Evolutionary conservation across 2,113 vertebrate species (phyloP).

Genomic region (Anarrhichthys ocellatus): DNA sequence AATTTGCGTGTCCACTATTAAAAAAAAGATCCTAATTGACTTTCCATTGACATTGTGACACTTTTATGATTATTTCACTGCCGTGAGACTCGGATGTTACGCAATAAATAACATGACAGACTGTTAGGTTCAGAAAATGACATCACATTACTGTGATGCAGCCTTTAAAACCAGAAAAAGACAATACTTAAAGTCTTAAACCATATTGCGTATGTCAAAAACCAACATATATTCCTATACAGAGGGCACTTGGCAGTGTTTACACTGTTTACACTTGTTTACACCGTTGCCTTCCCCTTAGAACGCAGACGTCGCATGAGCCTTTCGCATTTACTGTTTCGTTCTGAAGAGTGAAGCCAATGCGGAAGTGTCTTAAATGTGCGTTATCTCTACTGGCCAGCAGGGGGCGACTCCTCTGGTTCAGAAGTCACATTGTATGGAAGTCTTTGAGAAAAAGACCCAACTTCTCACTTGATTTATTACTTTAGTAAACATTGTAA

Average conservation of each 20-base stretch:
- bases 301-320: background rate
- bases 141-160: background rate
- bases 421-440: background rate
- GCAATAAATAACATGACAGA: background rate
- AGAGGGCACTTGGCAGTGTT: background rate
- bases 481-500: background rate
- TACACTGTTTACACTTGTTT: background rate
- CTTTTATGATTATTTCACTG: background rate
- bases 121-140: background rate
- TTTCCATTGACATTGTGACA: background rate
- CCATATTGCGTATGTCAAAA: background rate
- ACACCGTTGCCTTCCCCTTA: background rate
- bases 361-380: too few relatives aligned
- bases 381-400: too few relatives aligned
- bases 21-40: too few relatives aligned
- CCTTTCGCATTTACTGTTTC: background rate
- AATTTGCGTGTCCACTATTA: too few relatives aligned
- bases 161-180: background rate
- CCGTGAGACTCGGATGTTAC: too few relatives aligned
- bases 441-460: background rate
- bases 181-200: background rate
- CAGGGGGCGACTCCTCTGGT: background rate
- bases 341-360: too few relatives aligned
- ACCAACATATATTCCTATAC: background rate
- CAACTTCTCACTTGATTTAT: background rate